Evolutionary conservation across 2,113 vertebrate species (phyloP).

Genomic region (Tragelaphus buxtoni): DNA sequence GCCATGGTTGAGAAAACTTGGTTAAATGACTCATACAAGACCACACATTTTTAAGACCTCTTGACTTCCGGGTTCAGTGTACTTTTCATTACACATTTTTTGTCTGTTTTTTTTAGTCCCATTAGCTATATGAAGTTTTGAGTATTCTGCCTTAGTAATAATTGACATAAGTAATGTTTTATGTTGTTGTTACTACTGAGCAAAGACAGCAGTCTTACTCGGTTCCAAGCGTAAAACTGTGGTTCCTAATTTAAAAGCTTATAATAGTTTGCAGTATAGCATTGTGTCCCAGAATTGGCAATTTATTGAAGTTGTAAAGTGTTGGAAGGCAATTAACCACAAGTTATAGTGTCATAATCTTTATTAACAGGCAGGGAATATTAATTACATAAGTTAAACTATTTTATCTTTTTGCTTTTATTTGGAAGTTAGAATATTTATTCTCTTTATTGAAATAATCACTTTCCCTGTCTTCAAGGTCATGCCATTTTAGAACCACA

Average conservation of each 20-base stretch:
- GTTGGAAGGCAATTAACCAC: not conserved
- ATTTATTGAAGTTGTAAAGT: not conserved
- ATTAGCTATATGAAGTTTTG: not conserved
- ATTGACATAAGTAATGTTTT: not conserved
- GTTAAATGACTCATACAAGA: not conserved
- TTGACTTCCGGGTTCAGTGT: not conserved
- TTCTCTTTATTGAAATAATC: not conserved
- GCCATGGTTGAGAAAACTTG: not conserved
- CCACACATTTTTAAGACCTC: not conserved
- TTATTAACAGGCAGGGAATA: not conserved
- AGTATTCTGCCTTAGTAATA: not conserved
- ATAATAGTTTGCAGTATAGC: not conserved
- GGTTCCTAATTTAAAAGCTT: not conserved
- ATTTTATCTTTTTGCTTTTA: not conserved
- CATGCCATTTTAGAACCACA: not conserved
- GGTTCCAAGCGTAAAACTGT: not conserved
- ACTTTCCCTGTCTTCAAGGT: not conserved
- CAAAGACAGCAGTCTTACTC: not conserved
- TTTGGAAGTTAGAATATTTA: not conserved
- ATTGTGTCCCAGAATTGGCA: not conserved
- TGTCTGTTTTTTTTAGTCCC: not conserved
- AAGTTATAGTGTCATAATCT: slow-evolving; percentile 20
- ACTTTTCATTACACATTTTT: not conserved
- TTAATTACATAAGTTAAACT: not conserved
- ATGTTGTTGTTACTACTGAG: not conserved